Base-by-base conservation (phyloP, 1,140 invertebrate species). In the Dendroctonus valens region DNA sequence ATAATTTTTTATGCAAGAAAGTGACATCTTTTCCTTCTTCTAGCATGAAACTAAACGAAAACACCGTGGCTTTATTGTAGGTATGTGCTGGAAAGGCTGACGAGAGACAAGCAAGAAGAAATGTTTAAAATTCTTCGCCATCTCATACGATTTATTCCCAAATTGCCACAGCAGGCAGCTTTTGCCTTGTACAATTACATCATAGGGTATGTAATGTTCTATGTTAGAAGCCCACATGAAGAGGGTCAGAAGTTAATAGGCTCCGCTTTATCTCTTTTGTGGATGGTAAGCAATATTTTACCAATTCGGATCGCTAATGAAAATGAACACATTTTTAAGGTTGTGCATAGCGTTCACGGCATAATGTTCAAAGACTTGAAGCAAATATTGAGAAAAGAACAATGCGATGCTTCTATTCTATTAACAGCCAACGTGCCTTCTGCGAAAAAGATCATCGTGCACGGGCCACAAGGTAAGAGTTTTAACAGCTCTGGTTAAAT, bases 281-380 rank as follows among this genome's bases (percentile, higher is more conserved):
- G 97, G 96, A 95, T 97, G 90, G 94, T 96, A 80, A 49, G 52
- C 14, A 26, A 26, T 26, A 26, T 26, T 50, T 9, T 55, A 39
- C 49, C 40, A 41, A 62, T 62, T 64, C 51, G 3, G 3, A 7
- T 51, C 1, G 50, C 3, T 2, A 44, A 44, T 42, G 40, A 15
- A 26, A 48, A 8, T 59, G 14, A 58, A 58, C 40, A 44, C 49
- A 64, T 61, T 65, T 68, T 60, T 67, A 79, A 94, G 91, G 90
- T 98, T 48, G 94, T 98, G 0, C 91, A 93, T 69, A 95, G 93
- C 77, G 96, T 99, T 0, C 96, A 99, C 77, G 97, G 97, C 44
- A 96, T 99, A 63, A 97, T 98, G 89, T 98, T 99, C 73, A 99
- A 99, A 82, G 98, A 99, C 81, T 81, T 99, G 9, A 99, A 99